A percentile compares a stretch with the other conserved stretches of the same genome.
phyloP scores from a whole-genome alignment of 2,888 invertebrate species.

The Tetheella fluctuosa region DNA sequence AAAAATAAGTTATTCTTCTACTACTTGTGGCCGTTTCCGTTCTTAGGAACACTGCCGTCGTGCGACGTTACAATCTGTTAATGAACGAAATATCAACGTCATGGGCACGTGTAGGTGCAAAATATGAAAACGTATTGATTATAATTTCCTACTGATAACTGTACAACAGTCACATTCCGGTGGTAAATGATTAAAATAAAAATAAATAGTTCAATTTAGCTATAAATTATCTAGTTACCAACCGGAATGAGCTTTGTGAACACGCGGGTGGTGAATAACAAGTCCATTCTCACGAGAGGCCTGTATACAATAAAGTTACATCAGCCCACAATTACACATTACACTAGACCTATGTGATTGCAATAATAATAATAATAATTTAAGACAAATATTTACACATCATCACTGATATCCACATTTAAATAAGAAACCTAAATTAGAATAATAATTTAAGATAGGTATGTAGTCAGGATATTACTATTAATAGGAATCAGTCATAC shows the following conservation, averaged over 20 bases:
- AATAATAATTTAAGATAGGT: conserved; percentile 76
- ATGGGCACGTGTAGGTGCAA: conserved; percentile 19
- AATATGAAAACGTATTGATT: conserved; percentile 55
- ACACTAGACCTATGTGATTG: conserved; percentile 76
- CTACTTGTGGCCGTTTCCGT: conserved; percentile 44
- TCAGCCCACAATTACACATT: conserved; percentile 62
- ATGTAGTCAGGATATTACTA: conserved; percentile 74
- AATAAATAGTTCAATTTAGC: conserved; percentile 80
- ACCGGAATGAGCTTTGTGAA: conserved; percentile 81
- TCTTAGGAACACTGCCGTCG: conserved; percentile 34
- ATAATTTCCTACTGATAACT: conserved; percentile 76
- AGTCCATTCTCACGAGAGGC: conserved; percentile 75
- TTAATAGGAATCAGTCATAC: conserved; percentile 82
- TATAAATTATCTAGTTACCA: conserved; percentile 82
- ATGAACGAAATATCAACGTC: too few relatives aligned
- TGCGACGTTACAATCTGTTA: too few relatives aligned
- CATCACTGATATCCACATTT: conserved; percentile 70
- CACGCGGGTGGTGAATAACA: conserved; percentile 83
- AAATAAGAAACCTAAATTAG: conserved; percentile 78
- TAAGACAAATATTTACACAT: conserved; percentile 81
- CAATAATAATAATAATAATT: conserved; percentile 79
- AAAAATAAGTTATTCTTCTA: neutral
- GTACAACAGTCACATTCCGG: conserved; percentile 83
- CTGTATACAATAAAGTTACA: conserved; percentile 56
- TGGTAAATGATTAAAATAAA: conserved; percentile 79